Percentiles rank a stretch among this genome's conserved stretches.
These are phyloP conservation scores for Hemaris fuciformis DNA, from an alignment of 2,888 invertebrate species.

Conservation along the genomic window DNA sequence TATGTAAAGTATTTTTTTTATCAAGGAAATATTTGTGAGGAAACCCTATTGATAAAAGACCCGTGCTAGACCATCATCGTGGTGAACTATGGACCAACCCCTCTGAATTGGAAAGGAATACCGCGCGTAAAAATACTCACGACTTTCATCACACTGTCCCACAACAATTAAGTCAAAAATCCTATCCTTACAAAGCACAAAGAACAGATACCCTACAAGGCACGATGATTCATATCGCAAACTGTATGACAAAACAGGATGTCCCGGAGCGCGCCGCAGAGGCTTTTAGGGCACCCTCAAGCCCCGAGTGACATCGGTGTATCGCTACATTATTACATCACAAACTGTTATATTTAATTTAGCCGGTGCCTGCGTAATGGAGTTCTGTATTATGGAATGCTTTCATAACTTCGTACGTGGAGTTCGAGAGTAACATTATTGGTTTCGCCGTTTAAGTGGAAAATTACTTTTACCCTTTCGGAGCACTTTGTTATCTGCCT, in stretches of 20 bases:
- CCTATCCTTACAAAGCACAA: not conserved
- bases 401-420: not conserved
- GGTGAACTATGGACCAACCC: no score
- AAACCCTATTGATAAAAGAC: no score
- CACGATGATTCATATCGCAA: conserved; percentile 49
- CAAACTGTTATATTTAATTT: conserved; percentile 11
- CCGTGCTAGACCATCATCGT: no score
- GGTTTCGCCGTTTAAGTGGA: not conserved
- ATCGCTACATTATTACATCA: conserved; percentile 24
- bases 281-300: conserved; percentile 49
- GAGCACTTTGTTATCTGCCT: not conserved
- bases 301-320: conserved; percentile 27
- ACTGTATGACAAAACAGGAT: conserved; percentile 59
- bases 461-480: not conserved
- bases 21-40: no score
- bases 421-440: not conserved
- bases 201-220: conserved; percentile 18
- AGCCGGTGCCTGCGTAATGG: not conserved
- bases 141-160: no score
- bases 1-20: no score
- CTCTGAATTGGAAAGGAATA: no score
- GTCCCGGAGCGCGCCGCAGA: conserved; percentile 43
- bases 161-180: not conserved
- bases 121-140: no score
- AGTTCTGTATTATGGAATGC: not conserved